phyloP scores from a whole-genome alignment of 2,888 invertebrate species.

The Platycheirus albimanus region DNA sequence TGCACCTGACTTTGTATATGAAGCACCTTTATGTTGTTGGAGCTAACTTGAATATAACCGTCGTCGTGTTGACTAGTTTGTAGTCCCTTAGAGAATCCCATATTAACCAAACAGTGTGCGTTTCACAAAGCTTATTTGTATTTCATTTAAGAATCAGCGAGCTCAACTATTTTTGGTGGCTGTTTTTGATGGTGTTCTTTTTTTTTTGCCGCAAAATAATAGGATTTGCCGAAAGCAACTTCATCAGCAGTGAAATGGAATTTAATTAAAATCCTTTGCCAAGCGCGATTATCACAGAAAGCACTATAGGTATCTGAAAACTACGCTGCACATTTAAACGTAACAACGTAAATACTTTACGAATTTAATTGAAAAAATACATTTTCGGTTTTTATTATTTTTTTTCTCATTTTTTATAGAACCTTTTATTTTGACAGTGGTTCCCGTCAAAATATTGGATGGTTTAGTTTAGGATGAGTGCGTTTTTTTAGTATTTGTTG shows the following conservation, averaged over 20 bases:
- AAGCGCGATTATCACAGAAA: constrained; percentile 12
- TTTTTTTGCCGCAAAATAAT: neutral
- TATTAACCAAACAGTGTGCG: neutral
- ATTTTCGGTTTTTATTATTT: neutral
- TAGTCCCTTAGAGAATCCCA: neutral
- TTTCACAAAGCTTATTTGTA: neutral
- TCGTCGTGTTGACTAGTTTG: neutral
- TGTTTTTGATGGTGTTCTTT: neutral
- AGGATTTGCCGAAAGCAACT: constrained; percentile 8
- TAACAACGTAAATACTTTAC: neutral
- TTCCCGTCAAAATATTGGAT: neutral
- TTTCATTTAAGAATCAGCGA: neutral
- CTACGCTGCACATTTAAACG: neutral
- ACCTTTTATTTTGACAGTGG: neutral
- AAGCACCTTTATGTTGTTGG: neutral
- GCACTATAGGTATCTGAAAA: neutral
- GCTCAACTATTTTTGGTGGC: neutral
- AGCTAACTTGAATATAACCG: neutral
- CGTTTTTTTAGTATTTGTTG: too few species aligned
- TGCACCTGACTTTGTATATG: neutral
- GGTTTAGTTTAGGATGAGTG: too few species aligned
- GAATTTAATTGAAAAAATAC: constrained; percentile 7
- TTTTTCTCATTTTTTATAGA: constrained; percentile 5
- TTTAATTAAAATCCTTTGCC: constrained; percentile 20
- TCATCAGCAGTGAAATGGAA: constrained; percentile 8